Evolutionary conservation across 2,888 invertebrate species (phyloP), one percentile per base, ranked within the genome.

Genomic region (Linnaemya tessellans): DNA sequence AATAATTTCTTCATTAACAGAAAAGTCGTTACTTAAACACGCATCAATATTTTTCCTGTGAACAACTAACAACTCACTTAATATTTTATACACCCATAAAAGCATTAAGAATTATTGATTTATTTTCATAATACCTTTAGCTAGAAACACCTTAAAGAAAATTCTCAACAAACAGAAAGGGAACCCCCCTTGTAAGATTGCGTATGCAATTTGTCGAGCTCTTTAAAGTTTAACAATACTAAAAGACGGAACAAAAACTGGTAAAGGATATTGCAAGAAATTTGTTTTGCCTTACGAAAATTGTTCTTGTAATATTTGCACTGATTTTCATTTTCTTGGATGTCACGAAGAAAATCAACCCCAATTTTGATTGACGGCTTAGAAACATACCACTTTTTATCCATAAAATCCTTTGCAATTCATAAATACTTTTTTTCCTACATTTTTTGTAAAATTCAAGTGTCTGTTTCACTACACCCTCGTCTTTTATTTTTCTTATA

Each of bases 91-190:
- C 25, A 30, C 54, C 56, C 56, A 49, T 25, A 13, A 38, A 67
- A 62, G 49, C 68, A 64, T 62, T 54, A 46, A 22, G 11, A 65
- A 71, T 38, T 77, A 82, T 82, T 71, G 82, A 82, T 82, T 82
- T 64, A 30, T 77, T 18, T 20, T 4, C 15, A 46, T 46, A 4
- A n/a, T 3, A 15, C 15, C 15, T 5, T 22, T 3, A 25, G 18
- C 13, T 11, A 54, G 25, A 54, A 25, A 46, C n/a, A n/a, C 13
- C 13, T 54, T 25, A 4, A 54, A 22, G 35, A 58, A 35, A 7
- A 25, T 3, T 7, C n/a, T 41, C 25, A n/a, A 9, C 67, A 49
- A 15, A 41, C 15, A 70, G 43, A 54, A 35, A 43, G 70, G 41
- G 38, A 7, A 38, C 4, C n/a, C n/a, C n/a, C 15, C 8, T n/a